phyloP scores from a whole-genome alignment of 1,140 invertebrate genomes.

The Dendroctonus valens region DNA sequence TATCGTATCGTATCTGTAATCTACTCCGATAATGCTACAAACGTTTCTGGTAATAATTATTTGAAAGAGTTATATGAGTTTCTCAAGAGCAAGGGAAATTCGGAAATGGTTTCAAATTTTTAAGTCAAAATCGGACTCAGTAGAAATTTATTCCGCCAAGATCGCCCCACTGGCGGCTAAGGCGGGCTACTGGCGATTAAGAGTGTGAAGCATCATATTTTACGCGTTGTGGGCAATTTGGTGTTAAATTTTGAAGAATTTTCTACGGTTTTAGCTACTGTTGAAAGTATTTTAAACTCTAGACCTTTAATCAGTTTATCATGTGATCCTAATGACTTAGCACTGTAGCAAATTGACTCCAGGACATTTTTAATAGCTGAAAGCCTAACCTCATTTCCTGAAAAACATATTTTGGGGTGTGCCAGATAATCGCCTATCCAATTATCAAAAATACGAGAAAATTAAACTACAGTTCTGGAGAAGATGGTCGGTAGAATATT shows the following conservation, averaged over 20 bases:
- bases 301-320: constrained; percentile 32
- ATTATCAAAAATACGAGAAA: constrained; percentile 40
- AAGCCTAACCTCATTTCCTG: constrained; percentile 5
- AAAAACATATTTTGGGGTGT: neutral
- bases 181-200: constrained; percentile 42
- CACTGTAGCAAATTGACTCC: constrained; percentile 36
- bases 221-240: constrained; percentile 34
- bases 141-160: constrained; percentile 26
- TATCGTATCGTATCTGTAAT: constrained; percentile 42
- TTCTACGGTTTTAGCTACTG: constrained; percentile 36
- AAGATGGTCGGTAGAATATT: constrained; percentile 44
- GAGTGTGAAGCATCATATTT: constrained; percentile 46
- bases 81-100: constrained; percentile 11
- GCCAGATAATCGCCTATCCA: constrained; percentile 22
- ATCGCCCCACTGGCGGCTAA: constrained; percentile 39
- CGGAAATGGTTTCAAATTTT: no score
- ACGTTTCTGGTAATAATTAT: constrained; percentile 44
- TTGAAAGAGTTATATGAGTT: constrained; percentile 10
- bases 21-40: constrained; percentile 49
- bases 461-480: constrained; percentile 47
- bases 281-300: constrained; percentile 36
- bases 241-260: constrained; percentile 38
- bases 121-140: constrained; percentile 6
- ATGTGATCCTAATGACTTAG: constrained; percentile 32
- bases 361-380: constrained; percentile 39